phyloP scores from a whole-genome alignment of 1,140 invertebrate genomes.

The Theocolax elegans region DNA sequence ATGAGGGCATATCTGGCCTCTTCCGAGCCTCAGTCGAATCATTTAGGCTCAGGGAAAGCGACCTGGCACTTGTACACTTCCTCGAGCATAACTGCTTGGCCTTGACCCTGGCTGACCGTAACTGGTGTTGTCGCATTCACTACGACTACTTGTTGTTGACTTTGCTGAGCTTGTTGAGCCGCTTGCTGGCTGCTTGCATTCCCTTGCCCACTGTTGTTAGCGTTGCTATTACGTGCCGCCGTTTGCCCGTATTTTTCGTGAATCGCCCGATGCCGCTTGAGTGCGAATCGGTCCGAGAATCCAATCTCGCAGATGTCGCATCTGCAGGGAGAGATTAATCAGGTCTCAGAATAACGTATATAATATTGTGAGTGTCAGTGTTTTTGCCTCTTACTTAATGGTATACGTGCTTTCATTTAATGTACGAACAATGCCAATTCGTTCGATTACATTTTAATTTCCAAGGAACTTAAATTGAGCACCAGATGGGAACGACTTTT shows the following conservation, averaged over 20 bases:
- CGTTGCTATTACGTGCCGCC: conserved; percentile 60
- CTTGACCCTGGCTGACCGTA: conserved; percentile 63
- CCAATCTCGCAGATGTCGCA: conserved; percentile 90
- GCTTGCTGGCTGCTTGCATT: conserved; percentile 58
- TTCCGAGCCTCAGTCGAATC: conserved; percentile 56
- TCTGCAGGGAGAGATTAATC: conserved; percentile 61
- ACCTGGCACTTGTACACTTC: conserved; percentile 70
- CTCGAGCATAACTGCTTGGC: conserved; percentile 64
- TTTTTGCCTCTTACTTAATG: conserved; percentile 28
- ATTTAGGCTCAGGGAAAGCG: conserved; percentile 68
- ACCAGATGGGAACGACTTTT: neutral
- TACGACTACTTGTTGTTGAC: conserved; percentile 59
- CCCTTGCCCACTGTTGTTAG: conserved; percentile 59
- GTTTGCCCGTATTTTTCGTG: conserved; percentile 81
- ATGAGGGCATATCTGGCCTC: conserved; percentile 34
- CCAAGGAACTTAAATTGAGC: neutral
- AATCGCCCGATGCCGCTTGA: conserved; percentile 81
- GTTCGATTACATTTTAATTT: neutral
- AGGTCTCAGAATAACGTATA: conserved; percentile 20
- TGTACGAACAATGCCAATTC: conserved; percentile 36
- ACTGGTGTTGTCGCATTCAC: conserved; percentile 64
- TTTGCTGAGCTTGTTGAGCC: conserved; percentile 38
- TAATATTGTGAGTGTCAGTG: conserved; percentile 18
- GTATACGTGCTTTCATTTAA: neutral
- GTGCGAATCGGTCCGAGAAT: conserved; percentile 83